Base-by-base conservation (phyloP, 2,113 vertebrate species). In the Turnix velox region DNA sequence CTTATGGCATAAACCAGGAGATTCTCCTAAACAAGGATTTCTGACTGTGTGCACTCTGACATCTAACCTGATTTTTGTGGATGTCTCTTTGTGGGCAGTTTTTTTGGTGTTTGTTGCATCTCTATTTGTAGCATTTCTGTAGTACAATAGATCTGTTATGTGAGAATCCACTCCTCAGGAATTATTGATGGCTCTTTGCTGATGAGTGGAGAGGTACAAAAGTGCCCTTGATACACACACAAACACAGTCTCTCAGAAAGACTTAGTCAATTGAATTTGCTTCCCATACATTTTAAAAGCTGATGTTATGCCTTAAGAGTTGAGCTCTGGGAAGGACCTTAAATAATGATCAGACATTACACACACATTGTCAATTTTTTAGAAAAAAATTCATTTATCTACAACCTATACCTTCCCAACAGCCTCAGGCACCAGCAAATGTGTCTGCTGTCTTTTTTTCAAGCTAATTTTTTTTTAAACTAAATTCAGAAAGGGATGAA, bases 31-130 rank as follows among this genome's bases (percentile, higher is more conserved):
- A 24, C 8, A 54, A 54, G 46, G 28, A 25, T 78, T 72, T 72
- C 48, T 81, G 28, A 33, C 12, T 46, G 39, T 49, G 1, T n/a
- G 49, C 37, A 8, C 51, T 77, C 59, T 22, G 42, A 16, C 31
- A 48, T 45, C 51, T 11, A 2, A 24, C 42, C 28, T 4, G 11
- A 2, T 49, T 67, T 65, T 54, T 43, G 27, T 72, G 40, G 52
- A 1, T 42, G 25, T 16, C 27, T 48, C 2, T 33, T 55, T 4
- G 2, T 35, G 25, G 23, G 18, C 3, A 15, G 9, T 3, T 8
- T 18, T 52, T 24, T 14, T 35, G 37, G 25, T n/a, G 46, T 33
- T 19, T 43, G 20, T 49, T 31, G 3, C 7, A 40, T 25, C 45
- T 43, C 2, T 30, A 9, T 33, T 42, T 57, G 35, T 46, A 28